Evolutionary conservation across 2,113 vertebrate species (phyloP), one percentile per base, ranked within the genome.

Genomic region (Pterocles burchelli): DNA sequence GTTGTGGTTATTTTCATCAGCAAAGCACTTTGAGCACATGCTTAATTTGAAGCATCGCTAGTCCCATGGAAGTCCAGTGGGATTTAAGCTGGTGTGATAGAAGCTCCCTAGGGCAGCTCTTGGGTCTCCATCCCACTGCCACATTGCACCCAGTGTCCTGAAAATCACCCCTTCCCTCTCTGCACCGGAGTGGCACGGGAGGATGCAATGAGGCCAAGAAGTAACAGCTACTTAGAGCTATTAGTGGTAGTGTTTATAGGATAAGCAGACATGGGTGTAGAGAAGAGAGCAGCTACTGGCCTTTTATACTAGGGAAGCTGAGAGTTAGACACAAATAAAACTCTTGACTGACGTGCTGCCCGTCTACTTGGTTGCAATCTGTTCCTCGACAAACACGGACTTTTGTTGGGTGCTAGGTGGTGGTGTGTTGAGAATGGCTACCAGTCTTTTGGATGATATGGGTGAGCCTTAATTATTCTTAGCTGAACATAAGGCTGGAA

Each of bases 401-500:
- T 72, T 89, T 0, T 59, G 75, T n/a, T 86, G 82, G 76, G 45
- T 75, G 76, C 81, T 58, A 51, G 84, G 54, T 61, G 58, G 22
- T 0, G 5, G 36, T 0, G 0, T 55, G 71, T 43, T 55, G 74
- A 66, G 75, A 89, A 61, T 31, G 72, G 61, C 61, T 86, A 79
- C 84, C 46, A 31, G 81, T 79, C 78, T 82, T 65, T 34, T 86
- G 91, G 78, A 58, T 93, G 41, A 61, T 65, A 65, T 43, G 80
- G 70, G 34, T 0, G 1, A 95, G 73, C 76, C 72, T 74, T 88
- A 85, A 88, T 93, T 90, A 91, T 81, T 85, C 81, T 88, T 85
- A 92, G 80, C 72, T 85, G 95, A 96, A 73, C 90, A 92, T 96
- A 96, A 93, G 95, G 88, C 81, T 95, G 86, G 63, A 36, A 91